Conservation (phyloP, 2,888 invertebrate genomes). For the Macrophya alboannulata region DNA sequence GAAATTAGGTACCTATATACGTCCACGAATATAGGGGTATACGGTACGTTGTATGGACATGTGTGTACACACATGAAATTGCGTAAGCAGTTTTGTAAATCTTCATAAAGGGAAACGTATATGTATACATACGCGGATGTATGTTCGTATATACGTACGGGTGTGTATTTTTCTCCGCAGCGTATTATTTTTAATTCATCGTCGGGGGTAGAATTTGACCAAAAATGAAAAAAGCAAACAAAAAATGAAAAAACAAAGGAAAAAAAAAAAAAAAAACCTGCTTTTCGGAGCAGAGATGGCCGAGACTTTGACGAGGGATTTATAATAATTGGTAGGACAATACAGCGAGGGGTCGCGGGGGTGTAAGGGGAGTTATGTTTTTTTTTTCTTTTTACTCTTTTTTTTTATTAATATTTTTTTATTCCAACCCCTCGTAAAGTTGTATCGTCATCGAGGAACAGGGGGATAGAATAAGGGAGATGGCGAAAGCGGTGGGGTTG, state of each 20-base stretch:
- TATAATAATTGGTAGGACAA: constrained; percentile 61
- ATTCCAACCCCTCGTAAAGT: constrained; percentile 67
- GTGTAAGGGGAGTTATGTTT: constrained; percentile 2
- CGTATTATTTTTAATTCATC: constrained; percentile 26
- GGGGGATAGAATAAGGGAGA: constrained; percentile 61
- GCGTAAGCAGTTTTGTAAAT: constrained; percentile 27
- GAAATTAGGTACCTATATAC: constrained; percentile 8
- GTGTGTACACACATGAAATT: neutral
- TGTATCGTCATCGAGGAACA: constrained; percentile 71
- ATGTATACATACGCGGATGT: neutral
- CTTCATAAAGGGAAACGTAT: neutral
- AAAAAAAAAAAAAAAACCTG: constrained; percentile 8
- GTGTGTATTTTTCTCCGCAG: neutral
- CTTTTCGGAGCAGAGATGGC: constrained; percentile 19
- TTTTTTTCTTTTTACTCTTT: neutral
- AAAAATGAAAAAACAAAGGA: neutral
- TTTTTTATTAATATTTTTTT: neutral
- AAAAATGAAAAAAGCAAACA: neutral
- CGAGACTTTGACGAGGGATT: constrained; percentile 58
- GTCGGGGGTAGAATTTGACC: constrained; percentile 12
- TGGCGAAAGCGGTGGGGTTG: constrained; percentile 4
- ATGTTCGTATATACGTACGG: neutral
- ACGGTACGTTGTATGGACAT: neutral
- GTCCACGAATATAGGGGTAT: neutral
- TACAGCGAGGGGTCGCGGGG: neutral